Evolutionary conservation across 2,888 invertebrate genomes (phyloP).

Genomic region (Dichetophora obliterata): DNA sequence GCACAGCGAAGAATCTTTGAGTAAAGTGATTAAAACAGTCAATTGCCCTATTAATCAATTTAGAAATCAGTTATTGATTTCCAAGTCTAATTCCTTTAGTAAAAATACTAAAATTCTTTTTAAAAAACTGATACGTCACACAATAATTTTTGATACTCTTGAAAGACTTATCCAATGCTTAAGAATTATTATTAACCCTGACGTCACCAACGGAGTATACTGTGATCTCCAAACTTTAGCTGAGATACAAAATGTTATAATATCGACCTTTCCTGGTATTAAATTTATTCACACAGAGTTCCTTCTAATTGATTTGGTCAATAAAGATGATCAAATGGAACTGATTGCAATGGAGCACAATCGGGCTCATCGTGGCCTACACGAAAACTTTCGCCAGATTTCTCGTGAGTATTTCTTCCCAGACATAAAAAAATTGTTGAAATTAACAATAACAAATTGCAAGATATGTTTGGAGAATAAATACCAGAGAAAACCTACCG

Average conservation of each 20-base stretch:
- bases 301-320: slow-evolving; percentile 43
- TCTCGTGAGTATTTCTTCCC: slow-evolving; percentile 37
- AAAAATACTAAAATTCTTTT: slow-evolving; percentile 35
- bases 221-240: slow-evolving; percentile 29
- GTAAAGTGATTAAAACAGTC: slow-evolving; percentile 33
- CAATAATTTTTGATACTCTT: slow-evolving; percentile 15
- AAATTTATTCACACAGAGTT: slow-evolving; percentile 42
- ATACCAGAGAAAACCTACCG: slow-evolving; percentile 39
- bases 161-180: slow-evolving; percentile 30
- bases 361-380: slow-evolving; percentile 35
- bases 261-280: slow-evolving; percentile 37
- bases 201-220: slow-evolving; percentile 36
- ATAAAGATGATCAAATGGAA: slow-evolving; percentile 42
- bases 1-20: slow-evolving; percentile 39
- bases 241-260: slow-evolving; percentile 36
- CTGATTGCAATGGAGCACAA: slow-evolving; percentile 38
- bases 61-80: slow-evolving; percentile 41
- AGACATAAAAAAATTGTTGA: slow-evolving; percentile 35
- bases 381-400: slow-evolving; percentile 40
- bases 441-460: slow-evolving; percentile 36
- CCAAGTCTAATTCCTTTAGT: slow-evolving; percentile 16
- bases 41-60: slow-evolving; percentile 41
- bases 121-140: slow-evolving; percentile 30
- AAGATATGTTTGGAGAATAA: slow-evolving; percentile 42
- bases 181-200: slow-evolving; percentile 36